Percentiles rank a stretch among this genome's conserved stretches.
Conservation (phyloP, 2,888 invertebrate species). For the Archips xylosteana region DNA sequence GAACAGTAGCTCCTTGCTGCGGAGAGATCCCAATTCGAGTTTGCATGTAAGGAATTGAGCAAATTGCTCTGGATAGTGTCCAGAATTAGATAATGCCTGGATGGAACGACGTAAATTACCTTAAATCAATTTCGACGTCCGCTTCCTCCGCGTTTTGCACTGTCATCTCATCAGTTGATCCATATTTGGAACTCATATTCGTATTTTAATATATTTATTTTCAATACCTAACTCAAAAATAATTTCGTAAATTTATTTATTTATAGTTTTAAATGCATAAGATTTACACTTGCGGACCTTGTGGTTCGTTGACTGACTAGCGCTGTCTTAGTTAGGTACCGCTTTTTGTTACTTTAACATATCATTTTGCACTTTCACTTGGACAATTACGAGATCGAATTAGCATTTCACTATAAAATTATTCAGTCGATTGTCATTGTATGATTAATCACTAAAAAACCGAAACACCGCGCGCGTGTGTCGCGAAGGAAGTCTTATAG, state of each 20-base stretch:
- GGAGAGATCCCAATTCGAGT: constrained; percentile 49
- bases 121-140: constrained; percentile 62
- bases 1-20: background rate
- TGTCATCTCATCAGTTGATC: constrained; percentile 67
- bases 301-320: background rate
- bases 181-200: constrained; percentile 74
- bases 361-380: constrained; percentile 24
- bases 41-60: constrained; percentile 62
- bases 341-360: background rate
- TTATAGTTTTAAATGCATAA: background rate
- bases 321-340: background rate
- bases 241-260: background rate
- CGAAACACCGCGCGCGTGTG: constrained; percentile 61
- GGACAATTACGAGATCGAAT: background rate
- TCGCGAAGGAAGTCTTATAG: constrained; percentile 63
- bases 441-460: background rate
- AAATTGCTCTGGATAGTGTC: constrained; percentile 58
- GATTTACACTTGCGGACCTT: background rate
- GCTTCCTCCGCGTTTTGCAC: constrained; percentile 61
- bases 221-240: background rate
- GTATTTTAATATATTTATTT: background rate
- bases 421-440: constrained; percentile 12
- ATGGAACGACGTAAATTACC: constrained; percentile 58
- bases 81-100: constrained; percentile 52
- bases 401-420: background rate